Conservation (phyloP, 1,140 invertebrate species). For the Euura lappo region DNA sequence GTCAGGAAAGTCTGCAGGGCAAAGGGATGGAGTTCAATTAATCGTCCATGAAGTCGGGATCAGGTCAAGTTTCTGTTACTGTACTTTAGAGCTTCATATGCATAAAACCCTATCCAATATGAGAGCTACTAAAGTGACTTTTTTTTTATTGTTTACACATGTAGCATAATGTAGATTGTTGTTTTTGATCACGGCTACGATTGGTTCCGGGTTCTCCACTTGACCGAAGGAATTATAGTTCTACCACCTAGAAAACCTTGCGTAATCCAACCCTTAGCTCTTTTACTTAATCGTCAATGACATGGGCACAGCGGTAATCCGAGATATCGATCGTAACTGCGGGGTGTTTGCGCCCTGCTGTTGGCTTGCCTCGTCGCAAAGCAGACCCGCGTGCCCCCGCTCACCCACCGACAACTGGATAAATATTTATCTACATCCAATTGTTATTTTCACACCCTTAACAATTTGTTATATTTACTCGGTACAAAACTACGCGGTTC, state of each 20-base stretch:
- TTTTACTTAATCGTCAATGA: conserved; percentile 4
- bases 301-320: not conserved
- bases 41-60: too few species aligned
- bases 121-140: too few species aligned
- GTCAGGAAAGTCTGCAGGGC: too few species aligned
- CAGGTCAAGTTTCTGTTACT: too few species aligned
- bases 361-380: too few species aligned
- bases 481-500: not conserved
- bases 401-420: not conserved
- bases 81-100: too few species aligned
- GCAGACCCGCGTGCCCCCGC: not conserved
- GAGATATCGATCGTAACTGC: not conserved
- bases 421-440: conserved; percentile 7
- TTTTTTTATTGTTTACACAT: too few species aligned
- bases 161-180: too few species aligned
- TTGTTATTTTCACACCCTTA: not conserved
- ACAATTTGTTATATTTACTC: not conserved
- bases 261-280: not conserved
- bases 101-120: too few species aligned
- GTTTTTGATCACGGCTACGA: too few species aligned
- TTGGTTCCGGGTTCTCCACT: not conserved
- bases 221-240: not conserved
- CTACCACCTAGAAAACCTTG: not conserved
- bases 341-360: not conserved
- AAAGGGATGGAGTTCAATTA: too few species aligned